A percentile compares a stretch with the other conserved stretches of the same genome.
Evolutionary conservation across 2,888 invertebrate species (phyloP).

Genomic region (Stenurella melanura): DNA sequence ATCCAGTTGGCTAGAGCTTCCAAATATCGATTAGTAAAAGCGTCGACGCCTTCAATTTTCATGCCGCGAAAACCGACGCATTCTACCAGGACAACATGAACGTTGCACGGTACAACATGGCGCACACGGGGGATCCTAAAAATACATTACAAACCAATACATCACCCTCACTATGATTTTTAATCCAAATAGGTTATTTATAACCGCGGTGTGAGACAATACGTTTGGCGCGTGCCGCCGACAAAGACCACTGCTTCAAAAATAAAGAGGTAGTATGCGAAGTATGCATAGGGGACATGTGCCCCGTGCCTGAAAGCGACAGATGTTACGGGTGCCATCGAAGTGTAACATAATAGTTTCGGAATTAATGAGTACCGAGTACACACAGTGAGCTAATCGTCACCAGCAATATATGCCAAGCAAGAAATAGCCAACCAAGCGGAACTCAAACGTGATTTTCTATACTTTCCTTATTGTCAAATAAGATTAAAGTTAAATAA

Average conservation of each 20-base stretch:
- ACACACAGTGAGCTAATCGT: not conserved
- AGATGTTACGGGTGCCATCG: constrained; percentile 15
- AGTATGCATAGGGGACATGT: constrained; percentile 12
- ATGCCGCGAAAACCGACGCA: constrained; percentile 29
- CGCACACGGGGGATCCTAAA: constrained; percentile 9
- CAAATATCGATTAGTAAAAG: constrained; percentile 23
- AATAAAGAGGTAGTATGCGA: not conserved
- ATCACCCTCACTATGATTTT: constrained; percentile 3
- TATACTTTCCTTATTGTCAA: no score
- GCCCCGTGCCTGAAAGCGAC: constrained; percentile 11
- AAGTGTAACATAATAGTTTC: not conserved
- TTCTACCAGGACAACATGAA: constrained; percentile 13
- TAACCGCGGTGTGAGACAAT: constrained; percentile 18
- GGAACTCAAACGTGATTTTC: no score
- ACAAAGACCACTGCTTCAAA: not conserved
- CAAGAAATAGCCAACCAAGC: no score
- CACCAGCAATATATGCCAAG: not conserved
- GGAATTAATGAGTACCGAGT: not conserved
- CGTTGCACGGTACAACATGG: not conserved
- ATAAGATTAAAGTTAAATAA: no score
- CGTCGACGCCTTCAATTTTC: constrained; percentile 17
- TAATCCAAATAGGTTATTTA: constrained; percentile 26
- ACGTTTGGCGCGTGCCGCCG: constrained; percentile 19
- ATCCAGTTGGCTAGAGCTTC: not conserved
- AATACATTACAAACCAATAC: constrained; percentile 15